Evolutionary conservation across 2,797 vertebrate species (phyloP).

Genomic region (Salarias fasciatus): DNA sequence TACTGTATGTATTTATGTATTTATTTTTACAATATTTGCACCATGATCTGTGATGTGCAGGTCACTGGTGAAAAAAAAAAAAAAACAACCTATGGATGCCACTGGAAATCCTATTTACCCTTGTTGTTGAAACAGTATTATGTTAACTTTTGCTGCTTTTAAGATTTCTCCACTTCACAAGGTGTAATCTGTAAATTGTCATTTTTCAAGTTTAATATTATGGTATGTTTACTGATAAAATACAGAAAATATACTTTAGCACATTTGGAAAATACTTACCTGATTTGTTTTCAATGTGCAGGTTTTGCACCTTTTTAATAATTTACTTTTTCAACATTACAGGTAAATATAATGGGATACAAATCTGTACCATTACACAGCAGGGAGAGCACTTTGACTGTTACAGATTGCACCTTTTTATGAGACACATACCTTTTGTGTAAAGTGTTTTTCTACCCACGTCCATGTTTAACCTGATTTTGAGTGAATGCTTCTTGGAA

Average conservation of each 20-base stretch:
- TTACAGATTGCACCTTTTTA: slow-evolving; percentile 83
- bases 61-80: slow-evolving; percentile 57
- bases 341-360: slow-evolving; percentile 46
- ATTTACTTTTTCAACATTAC: slow-evolving; percentile 69
- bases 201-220: slow-evolving; percentile 57
- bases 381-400: slow-evolving; percentile 80
- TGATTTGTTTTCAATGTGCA: slow-evolving; percentile 66
- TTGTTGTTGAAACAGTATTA: slow-evolving; percentile 74
- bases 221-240: slow-evolving; percentile 49
- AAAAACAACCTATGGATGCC: slow-evolving; percentile 68
- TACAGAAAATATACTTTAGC: slow-evolving; percentile 51
- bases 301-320: slow-evolving; percentile 61
- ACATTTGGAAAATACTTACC: slow-evolving; percentile 50
- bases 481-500: slow-evolving; percentile 66
- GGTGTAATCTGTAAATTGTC: slow-evolving; percentile 82
- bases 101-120: slow-evolving; percentile 70
- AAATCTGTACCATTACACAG: slow-evolving; percentile 56
- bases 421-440: slow-evolving; percentile 65
- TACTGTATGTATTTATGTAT: slow-evolving; percentile 88
- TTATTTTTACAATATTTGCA: slow-evolving; percentile 84
- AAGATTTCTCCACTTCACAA: slow-evolving; percentile 64
- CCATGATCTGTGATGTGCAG: slow-evolving; percentile 76
- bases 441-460: slow-evolving; percentile 63
- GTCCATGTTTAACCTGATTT: slow-evolving; percentile 52
- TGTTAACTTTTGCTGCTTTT: slow-evolving; percentile 71